phyloP scores from a whole-genome alignment of 2,113 vertebrate genomes.

The Petrocephalus microphthalmus region DNA sequence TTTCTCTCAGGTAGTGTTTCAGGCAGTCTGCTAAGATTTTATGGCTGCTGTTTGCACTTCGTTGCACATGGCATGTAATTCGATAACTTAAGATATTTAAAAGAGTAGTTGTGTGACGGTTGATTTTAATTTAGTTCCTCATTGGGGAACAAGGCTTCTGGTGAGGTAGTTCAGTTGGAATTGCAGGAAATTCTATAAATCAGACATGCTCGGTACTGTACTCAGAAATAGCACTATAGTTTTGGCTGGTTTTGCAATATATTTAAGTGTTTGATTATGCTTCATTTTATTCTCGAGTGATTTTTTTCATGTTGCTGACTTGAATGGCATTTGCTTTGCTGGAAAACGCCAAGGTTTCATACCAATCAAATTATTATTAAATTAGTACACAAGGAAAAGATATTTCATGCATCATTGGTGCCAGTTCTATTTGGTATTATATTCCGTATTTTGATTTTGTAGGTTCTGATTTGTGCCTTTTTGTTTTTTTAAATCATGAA shows the following conservation, averaged over 20 bases:
- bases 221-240: neutral
- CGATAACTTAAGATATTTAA: slow-evolving; percentile 59
- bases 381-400: neutral
- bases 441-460: neutral
- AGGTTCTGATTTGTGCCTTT: neutral
- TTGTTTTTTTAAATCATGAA: neutral
- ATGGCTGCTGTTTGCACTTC: slow-evolving; percentile 66
- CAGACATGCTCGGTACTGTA: neutral
- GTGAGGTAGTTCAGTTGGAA: neutral
- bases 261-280: neutral
- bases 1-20: slow-evolving; percentile 65
- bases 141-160: slow-evolving; percentile 21
- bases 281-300: too few relatives aligned
- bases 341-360: neutral
- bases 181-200: neutral
- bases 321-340: neutral
- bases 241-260: neutral
- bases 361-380: neutral
- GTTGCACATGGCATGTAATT: slow-evolving; percentile 56
- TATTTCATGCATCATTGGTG: neutral
- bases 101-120: slow-evolving; percentile 45
- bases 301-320: neutral
- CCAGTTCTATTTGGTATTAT: neutral
- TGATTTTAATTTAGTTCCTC: slow-evolving; percentile 29
- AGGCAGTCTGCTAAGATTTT: slow-evolving; percentile 41